Percentiles rank a stretch among this genome's conserved stretches.
phyloP scores from a whole-genome alignment of 2,888 invertebrate species.

The Caenorhabditis doughertyi region DNA sequence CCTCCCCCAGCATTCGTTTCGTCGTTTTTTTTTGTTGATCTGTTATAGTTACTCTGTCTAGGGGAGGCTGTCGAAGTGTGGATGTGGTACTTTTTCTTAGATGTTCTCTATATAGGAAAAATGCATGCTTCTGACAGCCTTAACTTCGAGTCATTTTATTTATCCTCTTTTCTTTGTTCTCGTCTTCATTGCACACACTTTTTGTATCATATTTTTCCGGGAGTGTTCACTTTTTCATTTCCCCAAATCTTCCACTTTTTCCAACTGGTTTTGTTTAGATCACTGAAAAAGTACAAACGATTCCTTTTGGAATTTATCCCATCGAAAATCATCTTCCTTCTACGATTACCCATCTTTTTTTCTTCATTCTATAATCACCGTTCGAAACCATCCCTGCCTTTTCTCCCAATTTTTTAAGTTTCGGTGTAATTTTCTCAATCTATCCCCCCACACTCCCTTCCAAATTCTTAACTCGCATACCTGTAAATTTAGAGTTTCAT shows the following conservation, averaged over 20 bases:
- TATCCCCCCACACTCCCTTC: no score
- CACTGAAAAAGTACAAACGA: conserved; percentile 38
- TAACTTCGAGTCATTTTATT: conserved; percentile 37
- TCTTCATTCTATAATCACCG: conserved; percentile 5
- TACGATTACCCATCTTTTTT: conserved; percentile 18
- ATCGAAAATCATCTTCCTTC: background rate
- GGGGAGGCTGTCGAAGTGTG: no score
- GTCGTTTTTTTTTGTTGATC: conserved; percentile 34
- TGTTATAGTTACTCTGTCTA: conserved; percentile 35
- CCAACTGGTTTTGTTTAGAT: conserved; percentile 34
- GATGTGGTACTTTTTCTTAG: no score
- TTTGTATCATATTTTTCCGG: conserved; percentile 29
- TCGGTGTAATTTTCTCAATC: background rate
- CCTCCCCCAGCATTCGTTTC: conserved; percentile 22
- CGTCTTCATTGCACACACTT: background rate
- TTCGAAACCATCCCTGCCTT: conserved; percentile 10
- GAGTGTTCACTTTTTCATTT: conserved; percentile 6
- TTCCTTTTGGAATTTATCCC: conserved; percentile 30
- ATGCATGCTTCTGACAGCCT: no score
- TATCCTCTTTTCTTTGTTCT: conserved; percentile 28
- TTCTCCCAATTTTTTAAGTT: background rate
- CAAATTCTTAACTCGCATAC: conserved; percentile 11
- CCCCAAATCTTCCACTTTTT: background rate
- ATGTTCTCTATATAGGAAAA: no score
- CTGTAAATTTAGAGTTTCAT: conserved; percentile 29